A percentile compares a stretch with the other conserved stretches of the same genome.
phyloP scores from a whole-genome alignment of 2,888 invertebrate genomes.

The Epistrophe eligans region DNA sequence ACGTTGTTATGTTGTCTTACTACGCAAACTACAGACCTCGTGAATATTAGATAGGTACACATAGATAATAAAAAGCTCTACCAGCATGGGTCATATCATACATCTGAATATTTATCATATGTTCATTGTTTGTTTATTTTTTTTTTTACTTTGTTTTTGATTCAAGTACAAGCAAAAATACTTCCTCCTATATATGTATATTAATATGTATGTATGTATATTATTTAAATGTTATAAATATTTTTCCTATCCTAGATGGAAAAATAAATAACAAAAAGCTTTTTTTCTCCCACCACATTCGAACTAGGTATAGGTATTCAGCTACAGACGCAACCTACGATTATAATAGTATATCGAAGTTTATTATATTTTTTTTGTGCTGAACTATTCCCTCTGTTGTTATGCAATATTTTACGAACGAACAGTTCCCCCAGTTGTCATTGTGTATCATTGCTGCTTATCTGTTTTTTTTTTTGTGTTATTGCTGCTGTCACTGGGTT shows the following conservation, averaged over 20 bases:
- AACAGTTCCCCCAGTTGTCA: conserved; percentile 50
- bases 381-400: conserved; percentile 50
- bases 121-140: conserved; percentile 46
- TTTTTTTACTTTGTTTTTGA: not conserved
- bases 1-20: conserved; percentile 42
- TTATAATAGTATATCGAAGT: not conserved
- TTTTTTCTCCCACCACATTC: conserved; percentile 14
- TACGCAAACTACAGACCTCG: conserved; percentile 48
- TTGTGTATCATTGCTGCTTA: conserved; percentile 60
- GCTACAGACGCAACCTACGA: conserved; percentile 4
- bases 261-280: conserved; percentile 45
- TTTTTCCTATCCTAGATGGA: not conserved
- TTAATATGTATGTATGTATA: not conserved
- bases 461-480: conserved; percentile 41
- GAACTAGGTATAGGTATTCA: not conserved
- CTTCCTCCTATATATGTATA: not conserved
- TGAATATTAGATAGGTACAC: not conserved
- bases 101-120: conserved; percentile 31
- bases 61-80: conserved; percentile 40
- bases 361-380: conserved; percentile 39
- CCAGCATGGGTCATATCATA: conserved; percentile 29
- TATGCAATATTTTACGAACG: conserved; percentile 64
- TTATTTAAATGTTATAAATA: conserved; percentile 6
- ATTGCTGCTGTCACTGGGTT: conserved; percentile 22
- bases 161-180: conserved; percentile 17